These are phyloP conservation scores for Thunnus maccoyii DNA, from an alignment of 2,113 vertebrate genomes.

Conservation along the genomic window DNA sequence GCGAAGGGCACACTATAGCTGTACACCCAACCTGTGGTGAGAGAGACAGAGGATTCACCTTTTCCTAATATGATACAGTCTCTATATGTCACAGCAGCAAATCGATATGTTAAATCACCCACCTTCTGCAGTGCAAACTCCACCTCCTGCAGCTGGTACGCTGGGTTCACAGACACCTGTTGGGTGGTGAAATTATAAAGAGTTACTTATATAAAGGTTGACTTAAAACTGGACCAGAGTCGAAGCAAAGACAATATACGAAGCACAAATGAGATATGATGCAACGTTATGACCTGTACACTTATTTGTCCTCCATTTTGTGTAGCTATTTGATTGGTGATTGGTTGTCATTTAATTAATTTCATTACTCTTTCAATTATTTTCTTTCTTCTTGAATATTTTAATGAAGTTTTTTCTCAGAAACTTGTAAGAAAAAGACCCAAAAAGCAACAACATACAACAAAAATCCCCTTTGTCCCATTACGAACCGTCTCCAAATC, in stretches of 20 bases:
- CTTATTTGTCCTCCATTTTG: too few relatives aligned
- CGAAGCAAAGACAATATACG: neutral
- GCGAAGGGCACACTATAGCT: constrained; percentile 89
- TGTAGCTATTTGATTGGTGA: too few relatives aligned
- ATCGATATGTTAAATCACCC: neutral
- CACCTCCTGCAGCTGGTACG: constrained; percentile 89
- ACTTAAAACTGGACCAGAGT: neutral
- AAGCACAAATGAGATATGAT: neutral
- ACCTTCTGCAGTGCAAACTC: constrained; percentile 91
- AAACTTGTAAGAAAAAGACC: too few relatives aligned
- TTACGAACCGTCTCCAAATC: too few relatives aligned
- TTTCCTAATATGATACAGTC: neutral
- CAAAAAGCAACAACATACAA: too few relatives aligned
- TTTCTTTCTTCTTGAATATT: too few relatives aligned
- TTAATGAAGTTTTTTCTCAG: too few relatives aligned
- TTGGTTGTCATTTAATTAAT: too few relatives aligned
- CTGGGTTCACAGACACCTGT: constrained; percentile 95
- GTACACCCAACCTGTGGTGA: constrained; percentile 90
- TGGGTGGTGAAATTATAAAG: constrained; percentile 2
- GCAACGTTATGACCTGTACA: too few relatives aligned
- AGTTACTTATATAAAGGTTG: neutral
- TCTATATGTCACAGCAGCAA: neutral
- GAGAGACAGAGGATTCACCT: neutral
- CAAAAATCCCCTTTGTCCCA: too few relatives aligned
- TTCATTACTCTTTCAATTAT: too few relatives aligned